Base-by-base conservation (phyloP, 1,140 invertebrate species). In the Drosophila serrata region DNA sequence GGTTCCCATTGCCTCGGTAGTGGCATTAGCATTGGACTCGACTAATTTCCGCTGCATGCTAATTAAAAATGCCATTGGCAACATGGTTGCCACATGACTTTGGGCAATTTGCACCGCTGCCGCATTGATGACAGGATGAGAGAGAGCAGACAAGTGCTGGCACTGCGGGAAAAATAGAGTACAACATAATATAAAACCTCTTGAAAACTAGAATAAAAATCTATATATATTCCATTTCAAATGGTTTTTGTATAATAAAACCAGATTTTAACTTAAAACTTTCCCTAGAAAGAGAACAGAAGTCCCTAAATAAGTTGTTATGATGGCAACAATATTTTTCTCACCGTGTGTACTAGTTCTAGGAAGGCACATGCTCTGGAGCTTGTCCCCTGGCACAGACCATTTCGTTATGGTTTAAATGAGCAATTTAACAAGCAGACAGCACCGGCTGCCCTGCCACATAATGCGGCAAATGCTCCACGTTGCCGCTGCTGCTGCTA, bases 371-470 rank as follows among this genome's bases (percentile, higher is more conserved):
- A 82, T 88, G 84, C 84, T 82, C 67, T 69, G 56, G 62, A 56
- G 58, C 59, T 51, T 51, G 72, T 59, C 75, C 82, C 53, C 57
- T 63, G 55, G 58, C 57, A 63, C 48, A 77, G 77, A 42, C 69
- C 80, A 74, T 87, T 87, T 87, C 84, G 84, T 87, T 87, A 87
- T 87, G 84, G 76, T 87, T 87, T 87, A 87, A 87, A 87, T 87
- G 84, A 87, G 84, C 84, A 87, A 87, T 87, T 87, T 87, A 87
- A 87, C 84, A 87, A 87, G 84, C 76, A 87, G 84, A 84, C 84
- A 87, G 80, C 81, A 81, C 58, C 59, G 64, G 49, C 65, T 64
- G 63, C 78, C 60, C 81, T 67, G 55, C 63, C 59, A 81, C 69
- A 73, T 73, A 73, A 73, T 74, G 69, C 69, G 69, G 72, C 72